Percentiles rank a stretch among this genome's conserved stretches.
Evolutionary conservation across 2,113 vertebrate species (phyloP).

Genomic region (Corythoichthys intestinalis): DNA sequence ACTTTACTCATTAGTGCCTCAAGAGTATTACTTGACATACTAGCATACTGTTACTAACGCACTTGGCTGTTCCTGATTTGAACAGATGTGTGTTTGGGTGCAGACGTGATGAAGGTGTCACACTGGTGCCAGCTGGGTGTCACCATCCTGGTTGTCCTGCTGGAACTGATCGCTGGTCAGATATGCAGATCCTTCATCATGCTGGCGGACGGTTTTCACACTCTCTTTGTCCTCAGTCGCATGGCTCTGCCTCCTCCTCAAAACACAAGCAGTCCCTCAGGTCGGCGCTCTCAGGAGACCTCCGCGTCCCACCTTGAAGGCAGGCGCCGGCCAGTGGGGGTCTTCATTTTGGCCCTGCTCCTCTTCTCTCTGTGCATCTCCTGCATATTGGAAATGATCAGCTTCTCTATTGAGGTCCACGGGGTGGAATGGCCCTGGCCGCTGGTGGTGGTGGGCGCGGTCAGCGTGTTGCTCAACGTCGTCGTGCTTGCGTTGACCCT

Average conservation of each 20-base stretch:
- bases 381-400: slow-evolving; percentile 61
- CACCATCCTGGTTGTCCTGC: slow-evolving; percentile 58
- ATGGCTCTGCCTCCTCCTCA: slow-evolving; percentile 36
- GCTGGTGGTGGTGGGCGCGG: slow-evolving; percentile 43
- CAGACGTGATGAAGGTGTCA: slow-evolving; percentile 50
- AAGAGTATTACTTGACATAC: too few relatives aligned
- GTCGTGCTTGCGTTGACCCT: slow-evolving; percentile 46
- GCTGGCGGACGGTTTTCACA: slow-evolving; percentile 71
- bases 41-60: too few relatives aligned
- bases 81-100: neutral
- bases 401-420: slow-evolving; percentile 53
- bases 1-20: too few relatives aligned
- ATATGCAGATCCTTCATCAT: slow-evolving; percentile 70
- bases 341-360: slow-evolving; percentile 64
- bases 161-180: slow-evolving; percentile 63
- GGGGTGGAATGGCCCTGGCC: slow-evolving; percentile 52
- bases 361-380: slow-evolving; percentile 66
- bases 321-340: slow-evolving; percentile 54
- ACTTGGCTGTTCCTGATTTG: neutral
- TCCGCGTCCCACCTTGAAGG: slow-evolving; percentile 22
- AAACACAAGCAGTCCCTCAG: neutral
- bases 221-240: slow-evolving; percentile 63
- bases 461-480: slow-evolving; percentile 59
- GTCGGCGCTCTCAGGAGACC: neutral
- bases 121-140: slow-evolving; percentile 54